Evolutionary conservation across 2,888 invertebrate genomes (phyloP).

Genomic region (Smittia sp.): DNA sequence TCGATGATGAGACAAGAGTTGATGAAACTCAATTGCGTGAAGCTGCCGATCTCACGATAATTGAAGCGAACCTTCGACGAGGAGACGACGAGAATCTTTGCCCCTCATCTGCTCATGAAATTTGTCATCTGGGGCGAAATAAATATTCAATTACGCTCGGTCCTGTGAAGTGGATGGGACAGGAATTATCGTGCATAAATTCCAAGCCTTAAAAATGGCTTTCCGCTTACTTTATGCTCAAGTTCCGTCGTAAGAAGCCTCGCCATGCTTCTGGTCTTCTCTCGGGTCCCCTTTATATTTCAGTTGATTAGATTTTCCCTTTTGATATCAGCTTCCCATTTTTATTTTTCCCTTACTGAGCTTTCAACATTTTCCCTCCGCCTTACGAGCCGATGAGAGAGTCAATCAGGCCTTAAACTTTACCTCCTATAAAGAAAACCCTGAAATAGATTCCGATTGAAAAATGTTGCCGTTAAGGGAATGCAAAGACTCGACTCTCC

Average conservation of each 20-base stretch:
- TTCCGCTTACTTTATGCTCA: background rate
- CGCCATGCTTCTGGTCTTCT: background rate
- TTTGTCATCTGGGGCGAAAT: constrained; percentile 10
- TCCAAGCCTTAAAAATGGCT: constrained; percentile 11
- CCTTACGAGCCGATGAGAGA: background rate
- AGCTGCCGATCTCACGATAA: too few relatives aligned
- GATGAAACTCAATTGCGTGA: too few relatives aligned
- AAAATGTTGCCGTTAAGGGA: background rate
- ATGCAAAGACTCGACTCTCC: too few relatives aligned
- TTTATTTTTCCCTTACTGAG: constrained; percentile 8
- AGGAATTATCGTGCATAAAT: constrained; percentile 1
- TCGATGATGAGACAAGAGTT: too few relatives aligned
- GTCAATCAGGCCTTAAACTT: constrained; percentile 5
- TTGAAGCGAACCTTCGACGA: too few relatives aligned
- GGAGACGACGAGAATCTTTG: too few relatives aligned
- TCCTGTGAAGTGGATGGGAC: background rate
- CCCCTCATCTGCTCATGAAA: background rate
- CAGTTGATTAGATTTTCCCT: constrained; percentile 37
- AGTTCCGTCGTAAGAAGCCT: background rate
- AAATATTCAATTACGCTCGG: constrained; percentile 19
- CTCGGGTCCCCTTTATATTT: constrained; percentile 23
- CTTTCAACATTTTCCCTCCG: background rate
- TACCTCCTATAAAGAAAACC: background rate
- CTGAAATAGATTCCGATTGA: constrained; percentile 1
- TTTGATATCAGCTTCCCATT: constrained; percentile 19